Base-by-base conservation (phyloP, 2,888 invertebrate genomes). In the Drosophila nr. perissopoda region DNA sequence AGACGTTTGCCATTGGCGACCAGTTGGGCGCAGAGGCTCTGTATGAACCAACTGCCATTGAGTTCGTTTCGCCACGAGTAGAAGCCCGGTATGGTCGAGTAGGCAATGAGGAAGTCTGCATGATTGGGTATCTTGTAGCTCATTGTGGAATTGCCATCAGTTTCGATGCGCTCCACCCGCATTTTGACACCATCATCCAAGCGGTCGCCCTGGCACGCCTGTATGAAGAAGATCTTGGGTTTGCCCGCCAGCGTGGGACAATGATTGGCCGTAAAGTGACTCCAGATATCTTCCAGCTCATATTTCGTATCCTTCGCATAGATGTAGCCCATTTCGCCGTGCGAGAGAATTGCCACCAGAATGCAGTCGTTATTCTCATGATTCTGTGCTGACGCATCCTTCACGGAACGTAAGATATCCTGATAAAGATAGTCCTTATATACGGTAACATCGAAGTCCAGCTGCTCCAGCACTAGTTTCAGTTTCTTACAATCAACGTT, bases 31-130 rank as follows among this genome's bases (percentile, higher is more conserved):
- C 97, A 97, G 48, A 99, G 94, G 0, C 98, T 96, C 93, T 99
- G 98, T 94, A 99, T 96, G 91, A 98, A 99, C 98, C 99, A 99
- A 0, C 98, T 98, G 4, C 99, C 98, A 61, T 97, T 95, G 11
- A 97, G 97, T 34, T 98, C 97, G 91, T 98, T 98, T 52, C 98
- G 95, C 98, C 98, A 99, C 0, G 98, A 98, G 93, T 96, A 99
- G 92, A 95, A 98, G 51, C 98, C 97, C 95, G 98, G 98, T 61
- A 98, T 96, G 27, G 98, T 98, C 4, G 98, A 98, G 92, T 97
- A 98, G 10, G 97, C 97, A 90, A 99, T 97, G 57, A 99, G 94
- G 92, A 98, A 98, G 93, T 99, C 99, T 0, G 98, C 98, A 93
- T 98, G 97, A n/a, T 95, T 95, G 5, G 99, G 99, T 87, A 99